Percentiles rank a stretch among this genome's conserved stretches.
phyloP scores from a whole-genome alignment of 2,113 vertebrate genomes.

The Periophthalmus modestus region DNA sequence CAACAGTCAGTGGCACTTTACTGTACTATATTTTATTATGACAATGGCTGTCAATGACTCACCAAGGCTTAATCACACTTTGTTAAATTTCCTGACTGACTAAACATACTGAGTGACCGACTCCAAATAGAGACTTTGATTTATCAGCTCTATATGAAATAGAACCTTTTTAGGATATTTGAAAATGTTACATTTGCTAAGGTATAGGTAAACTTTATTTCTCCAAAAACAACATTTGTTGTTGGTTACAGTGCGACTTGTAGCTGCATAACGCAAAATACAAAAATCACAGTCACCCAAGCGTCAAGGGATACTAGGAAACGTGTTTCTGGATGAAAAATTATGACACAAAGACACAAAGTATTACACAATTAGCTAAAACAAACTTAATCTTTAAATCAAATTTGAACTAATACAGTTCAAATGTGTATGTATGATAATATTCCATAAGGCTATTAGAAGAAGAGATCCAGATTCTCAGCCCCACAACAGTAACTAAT shows the following conservation, averaged over 20 bases:
- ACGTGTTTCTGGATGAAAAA: too few species aligned
- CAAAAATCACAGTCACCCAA: neutral
- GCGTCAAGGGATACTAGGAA: neutral
- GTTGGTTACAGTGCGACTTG: neutral
- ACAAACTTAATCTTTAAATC: too few species aligned
- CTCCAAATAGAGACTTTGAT: neutral
- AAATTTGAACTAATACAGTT: too few species aligned
- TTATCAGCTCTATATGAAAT: neutral
- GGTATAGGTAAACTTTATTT: neutral
- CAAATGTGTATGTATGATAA: too few species aligned
- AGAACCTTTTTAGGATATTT: neutral
- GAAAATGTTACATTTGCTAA: neutral
- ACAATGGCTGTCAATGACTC: constrained; percentile 14
- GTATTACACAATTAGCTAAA: too few species aligned
- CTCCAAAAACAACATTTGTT: neutral
- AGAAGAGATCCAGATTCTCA: too few species aligned
- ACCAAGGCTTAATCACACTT: neutral
- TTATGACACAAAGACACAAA: too few species aligned
- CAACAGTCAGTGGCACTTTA: neutral
- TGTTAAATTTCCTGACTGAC: constrained; percentile 1
- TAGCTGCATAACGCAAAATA: neutral
- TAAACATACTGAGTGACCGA: neutral
- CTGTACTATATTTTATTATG: neutral
- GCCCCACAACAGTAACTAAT: too few species aligned
- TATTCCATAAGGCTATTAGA: too few species aligned